A percentile compares a stretch with the other conserved stretches of the same genome.
These are phyloP conservation scores for Protodeltote pygarga DNA, from an alignment of 2,888 invertebrate genomes.

Conservation along the genomic window DNA sequence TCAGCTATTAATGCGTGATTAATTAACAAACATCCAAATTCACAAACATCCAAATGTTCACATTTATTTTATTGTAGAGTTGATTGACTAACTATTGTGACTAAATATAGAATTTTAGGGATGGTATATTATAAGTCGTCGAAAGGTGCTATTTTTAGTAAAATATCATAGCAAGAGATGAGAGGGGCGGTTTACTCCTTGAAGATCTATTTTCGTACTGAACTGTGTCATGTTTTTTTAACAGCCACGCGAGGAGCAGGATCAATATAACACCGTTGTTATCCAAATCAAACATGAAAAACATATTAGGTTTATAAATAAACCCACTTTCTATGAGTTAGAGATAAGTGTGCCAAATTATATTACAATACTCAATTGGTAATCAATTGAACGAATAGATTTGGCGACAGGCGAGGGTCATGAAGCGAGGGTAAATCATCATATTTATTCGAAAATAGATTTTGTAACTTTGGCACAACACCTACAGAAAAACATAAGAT, in stretches of 20 bases:
- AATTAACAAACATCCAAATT: too few relatives aligned
- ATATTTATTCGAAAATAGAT: constrained; percentile 41
- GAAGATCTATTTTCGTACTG: constrained; percentile 6
- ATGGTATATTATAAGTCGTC: constrained; percentile 5
- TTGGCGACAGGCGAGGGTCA: constrained; percentile 22
- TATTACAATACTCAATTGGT: constrained; percentile 33
- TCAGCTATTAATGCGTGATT: too few relatives aligned
- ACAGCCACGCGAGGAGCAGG: background rate
- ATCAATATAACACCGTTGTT: background rate
- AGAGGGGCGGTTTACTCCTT: constrained; percentile 10
- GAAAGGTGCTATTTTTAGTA: constrained; percentile 14
- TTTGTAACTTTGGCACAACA: constrained; percentile 28
- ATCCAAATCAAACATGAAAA: constrained; percentile 3
- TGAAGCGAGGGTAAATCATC: constrained; percentile 30
- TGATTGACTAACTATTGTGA: background rate
- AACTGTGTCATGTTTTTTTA: constrained; percentile 23
- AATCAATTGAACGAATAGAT: constrained; percentile 37
- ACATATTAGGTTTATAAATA: constrained; percentile 18
- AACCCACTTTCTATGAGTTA: constrained; percentile 16
- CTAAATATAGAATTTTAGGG: background rate
- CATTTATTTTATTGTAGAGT: too few relatives aligned
- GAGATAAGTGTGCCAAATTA: constrained; percentile 34
- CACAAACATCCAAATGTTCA: too few relatives aligned
- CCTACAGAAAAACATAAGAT: constrained; percentile 44
- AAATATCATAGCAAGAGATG: constrained; percentile 1